Evolutionary conservation across 2,888 invertebrate species (phyloP), one percentile per base, ranked within the genome.

Genomic region (Cryptocephalus primarius): DNA sequence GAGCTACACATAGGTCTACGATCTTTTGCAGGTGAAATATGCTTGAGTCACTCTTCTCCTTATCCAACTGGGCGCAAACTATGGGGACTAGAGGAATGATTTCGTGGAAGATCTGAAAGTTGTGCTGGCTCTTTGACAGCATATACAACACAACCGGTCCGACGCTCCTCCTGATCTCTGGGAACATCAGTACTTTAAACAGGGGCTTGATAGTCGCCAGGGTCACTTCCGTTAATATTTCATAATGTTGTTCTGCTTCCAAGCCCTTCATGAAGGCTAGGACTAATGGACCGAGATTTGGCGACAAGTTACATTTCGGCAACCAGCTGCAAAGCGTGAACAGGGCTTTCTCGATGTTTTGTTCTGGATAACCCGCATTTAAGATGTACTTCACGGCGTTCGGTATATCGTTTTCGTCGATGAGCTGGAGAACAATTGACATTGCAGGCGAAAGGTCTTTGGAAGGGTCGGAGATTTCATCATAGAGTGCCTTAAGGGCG

Each of bases 251-350:
- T 14, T 70, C 66, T 1, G 51, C 51, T 48, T 59, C 59, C 31
- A 86, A 67, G 1, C 79, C 80, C 54, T 74, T 75, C 58, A 87
- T 77, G 53, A 83, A 79, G 3, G 79, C 76, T 58, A 81, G 69
- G 1, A 85, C 77, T 77, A 86, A 81, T 9, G 76, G 72, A 31
- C 80, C 78, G 0, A 87, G 70, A 40, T 78, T 76, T 2, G 79
- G 75, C 0, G 80, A 79, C 49, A 75, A 75, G 22, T 76, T 76
- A 74, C 81, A 82, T 45, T 74, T 72, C 1, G 75, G 72, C 46
- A 84, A 65, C 85, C 86, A 87, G n/a, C 70, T 70, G 59, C 83
- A 85, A 1, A 88, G 69, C 41, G 80, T 75, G 13, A 74, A 72
- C 2, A 87, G 70, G 0, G 83, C 80, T 42, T 77, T 75, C 12